Conservation (phyloP, 2,113 vertebrate species). For the Gambusia affinis region DNA sequence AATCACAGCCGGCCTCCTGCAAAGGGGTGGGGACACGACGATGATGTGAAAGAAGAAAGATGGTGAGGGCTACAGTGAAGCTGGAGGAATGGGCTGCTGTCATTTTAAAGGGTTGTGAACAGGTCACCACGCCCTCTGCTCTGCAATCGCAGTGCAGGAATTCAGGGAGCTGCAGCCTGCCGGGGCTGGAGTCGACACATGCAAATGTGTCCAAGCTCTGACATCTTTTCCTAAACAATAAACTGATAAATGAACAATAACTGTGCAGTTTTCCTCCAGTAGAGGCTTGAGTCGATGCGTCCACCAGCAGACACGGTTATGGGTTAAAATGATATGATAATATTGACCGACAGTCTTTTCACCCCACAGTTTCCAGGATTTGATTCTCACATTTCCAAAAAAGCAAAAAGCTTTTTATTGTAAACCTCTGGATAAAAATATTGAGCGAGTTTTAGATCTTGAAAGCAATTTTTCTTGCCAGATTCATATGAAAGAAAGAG, state of each 20-base stretch:
- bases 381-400: conserved; percentile 29
- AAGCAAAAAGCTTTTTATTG: neutral
- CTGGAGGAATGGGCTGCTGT: conserved; percentile 66
- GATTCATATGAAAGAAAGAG: neutral
- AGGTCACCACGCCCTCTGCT: conserved; percentile 70
- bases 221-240: neutral
- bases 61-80: conserved; percentile 16
- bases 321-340: conserved; percentile 14
- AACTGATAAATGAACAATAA: conserved; percentile 14
- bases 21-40: conserved; percentile 60
- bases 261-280: neutral
- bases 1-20: conserved; percentile 72
- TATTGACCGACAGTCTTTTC: conserved; percentile 9
- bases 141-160: conserved; percentile 43
- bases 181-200: conserved; percentile 36
- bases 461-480: neutral
- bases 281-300: conserved; percentile 14
- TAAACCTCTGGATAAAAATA: neutral
- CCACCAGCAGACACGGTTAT: conserved; percentile 6
- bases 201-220: conserved; percentile 54
- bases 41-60: conserved; percentile 57
- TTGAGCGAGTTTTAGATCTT: neutral
- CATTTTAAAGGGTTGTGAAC: conserved; percentile 72
- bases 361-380: conserved; percentile 15
- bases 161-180: conserved; percentile 14